Evolutionary conservation across 2,113 vertebrate species (phyloP).

Genomic region (Gracilinanus agilis): DNA sequence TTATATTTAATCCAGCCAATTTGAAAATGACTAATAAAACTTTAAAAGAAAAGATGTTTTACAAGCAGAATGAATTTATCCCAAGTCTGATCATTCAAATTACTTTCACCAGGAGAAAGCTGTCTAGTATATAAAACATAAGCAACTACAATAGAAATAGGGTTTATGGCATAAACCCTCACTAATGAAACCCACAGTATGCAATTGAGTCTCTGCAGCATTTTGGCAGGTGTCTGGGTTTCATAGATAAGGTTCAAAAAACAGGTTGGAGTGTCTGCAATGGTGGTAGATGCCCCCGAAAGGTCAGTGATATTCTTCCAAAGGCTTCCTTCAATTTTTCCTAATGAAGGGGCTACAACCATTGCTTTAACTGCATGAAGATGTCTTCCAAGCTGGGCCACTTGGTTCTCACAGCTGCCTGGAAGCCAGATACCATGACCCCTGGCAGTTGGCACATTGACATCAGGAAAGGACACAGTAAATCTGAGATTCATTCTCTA

Average conservation of each 20-base stretch:
- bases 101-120: slow-evolving; percentile 1
- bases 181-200: background rate
- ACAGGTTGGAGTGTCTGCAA: background rate
- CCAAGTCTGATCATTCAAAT: slow-evolving; percentile 11
- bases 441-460: background rate
- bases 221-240: slow-evolving; percentile 8
- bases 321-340: background rate
- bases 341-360: background rate
- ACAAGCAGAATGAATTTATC: slow-evolving; percentile 35
- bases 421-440: background rate
- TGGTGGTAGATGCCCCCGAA: background rate
- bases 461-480: slow-evolving; percentile 21
- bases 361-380: slow-evolving; percentile 39
- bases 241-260: slow-evolving; percentile 19
- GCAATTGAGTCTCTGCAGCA: background rate
- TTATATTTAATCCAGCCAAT: slow-evolving; percentile 54
- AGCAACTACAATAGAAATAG: background rate
- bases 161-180: background rate
- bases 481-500: slow-evolving; percentile 11
- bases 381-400: slow-evolving; percentile 1
- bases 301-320: background rate
- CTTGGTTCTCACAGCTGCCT: slow-evolving; percentile 13
- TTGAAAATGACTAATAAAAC: slow-evolving; percentile 51
- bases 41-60: slow-evolving; percentile 48
- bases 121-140: background rate